Base-by-base conservation (phyloP, 2,797 vertebrate species). In the Acipenser ruthenus region DNA sequence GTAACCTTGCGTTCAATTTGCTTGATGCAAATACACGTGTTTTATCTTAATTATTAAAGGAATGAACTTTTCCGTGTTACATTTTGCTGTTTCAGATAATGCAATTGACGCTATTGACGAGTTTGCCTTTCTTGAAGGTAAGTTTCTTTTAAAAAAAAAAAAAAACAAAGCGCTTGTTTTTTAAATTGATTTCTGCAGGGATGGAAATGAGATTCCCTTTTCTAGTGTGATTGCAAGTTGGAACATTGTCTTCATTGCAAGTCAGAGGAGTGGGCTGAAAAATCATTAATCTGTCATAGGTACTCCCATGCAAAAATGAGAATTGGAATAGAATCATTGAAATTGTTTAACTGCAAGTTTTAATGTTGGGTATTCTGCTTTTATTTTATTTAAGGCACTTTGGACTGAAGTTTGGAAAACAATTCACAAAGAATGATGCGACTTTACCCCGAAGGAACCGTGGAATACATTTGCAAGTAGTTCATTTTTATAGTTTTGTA, bases 61-160 rank as follows among this genome's bases (percentile, higher is more conserved):
- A n/a, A 7, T 51, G 15, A 49, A 47, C 47, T 49, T 11, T 37
- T 49, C 10, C 10, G 6, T 48, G 23, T 10, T 7, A 11, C 12
- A 48, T 47, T n/a, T 11, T 49, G 18, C 49, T 50, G 49, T 73
- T 1, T 67, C 86, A 99, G 96, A 98, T 83, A 97, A 94, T 55
- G 94, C 95, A 68, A 95, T 98, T 73, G 95, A 97, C 79, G 94
- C 94, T 69, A 89, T 94, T 65, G 95, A 99, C 74, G 95, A 98
- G 81, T 98, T 98, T 76, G 96, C 96, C 10, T 99, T 99, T 88
- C 86, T 99, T 73, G 95, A 99, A 92, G 96, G 96, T 96, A 84
- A 87, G 89, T 9, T 3, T 13, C 8, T 59, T 9, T 6, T 18
- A 18, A 18, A 18, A 18, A 18, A 18, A 18, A 18, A 18, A 18